phyloP scores from a whole-genome alignment of 2,113 vertebrate species.

The Thamnaconus septentrionalis region DNA sequence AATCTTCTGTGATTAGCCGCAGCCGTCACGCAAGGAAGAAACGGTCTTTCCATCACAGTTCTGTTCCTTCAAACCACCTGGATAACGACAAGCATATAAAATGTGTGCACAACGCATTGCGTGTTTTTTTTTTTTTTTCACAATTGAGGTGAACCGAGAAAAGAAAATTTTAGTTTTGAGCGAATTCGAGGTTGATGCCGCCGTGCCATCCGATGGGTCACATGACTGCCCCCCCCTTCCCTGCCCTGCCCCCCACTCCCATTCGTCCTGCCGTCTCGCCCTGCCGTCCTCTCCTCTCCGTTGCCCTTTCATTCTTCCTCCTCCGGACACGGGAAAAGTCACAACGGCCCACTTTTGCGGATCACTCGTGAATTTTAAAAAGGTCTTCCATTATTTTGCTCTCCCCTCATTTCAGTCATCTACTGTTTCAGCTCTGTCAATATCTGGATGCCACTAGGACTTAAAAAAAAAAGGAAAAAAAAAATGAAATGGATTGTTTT shows the following conservation, averaged over 20 bases:
- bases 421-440: background rate
- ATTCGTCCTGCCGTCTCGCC: conserved; percentile 29
- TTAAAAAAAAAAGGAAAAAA: too few species aligned
- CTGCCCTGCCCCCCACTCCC: conserved; percentile 33
- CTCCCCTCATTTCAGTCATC: conserved; percentile 39
- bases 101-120: too few species aligned
- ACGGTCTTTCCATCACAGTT: too few species aligned
- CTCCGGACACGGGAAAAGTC: conserved; percentile 61
- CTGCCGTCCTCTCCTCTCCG: conserved; percentile 35
- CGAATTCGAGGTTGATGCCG: too few species aligned
- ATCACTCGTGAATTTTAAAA: conserved; percentile 76
- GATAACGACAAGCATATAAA: too few species aligned
- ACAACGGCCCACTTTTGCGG: conserved; percentile 44
- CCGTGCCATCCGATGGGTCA: too few species aligned
- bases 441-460: conserved; percentile 20
- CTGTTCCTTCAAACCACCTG: too few species aligned
- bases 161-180: conserved; percentile 12
- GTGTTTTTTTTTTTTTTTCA: too few species aligned
- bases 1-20: too few species aligned
- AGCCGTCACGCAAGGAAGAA: too few species aligned
- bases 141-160: background rate
- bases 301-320: conserved; percentile 67
- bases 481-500: too few species aligned
- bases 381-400: conserved; percentile 63
- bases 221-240: conserved; percentile 42